phyloP scores from a whole-genome alignment of 2,113 vertebrate species.

The Tretioscincus oriximinensis region DNA sequence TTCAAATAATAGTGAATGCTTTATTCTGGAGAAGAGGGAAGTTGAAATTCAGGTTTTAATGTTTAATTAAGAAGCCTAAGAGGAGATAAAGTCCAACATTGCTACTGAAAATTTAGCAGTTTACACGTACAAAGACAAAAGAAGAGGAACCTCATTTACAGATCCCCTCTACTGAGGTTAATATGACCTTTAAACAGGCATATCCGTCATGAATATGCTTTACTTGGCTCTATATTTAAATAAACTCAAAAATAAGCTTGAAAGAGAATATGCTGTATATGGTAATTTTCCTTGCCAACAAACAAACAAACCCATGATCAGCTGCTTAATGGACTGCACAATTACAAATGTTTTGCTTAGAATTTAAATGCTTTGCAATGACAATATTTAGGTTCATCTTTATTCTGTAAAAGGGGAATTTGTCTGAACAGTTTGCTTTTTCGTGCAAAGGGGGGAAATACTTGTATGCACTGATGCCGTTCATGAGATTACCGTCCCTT shows the following conservation, averaged over 20 bases:
- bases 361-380: neutral
- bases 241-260: neutral
- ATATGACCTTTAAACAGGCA: neutral
- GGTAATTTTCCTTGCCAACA: neutral
- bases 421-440: neutral
- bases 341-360: neutral
- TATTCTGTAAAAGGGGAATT: neutral
- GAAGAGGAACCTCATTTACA: neutral
- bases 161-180: neutral
- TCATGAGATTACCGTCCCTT: neutral
- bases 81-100: too few relatives aligned
- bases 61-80: too few relatives aligned
- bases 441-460: too few relatives aligned
- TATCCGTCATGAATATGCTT: neutral
- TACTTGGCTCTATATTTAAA: neutral
- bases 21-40: neutral
- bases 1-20: too few relatives aligned
- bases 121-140: too few relatives aligned
- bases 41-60: too few relatives aligned
- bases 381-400: neutral
- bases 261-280: neutral
- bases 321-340: neutral
- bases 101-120: too few relatives aligned
- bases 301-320: neutral
- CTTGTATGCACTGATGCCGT: neutral